A percentile compares a stretch with the other conserved stretches of the same genome.
These are phyloP conservation scores for Listronotus oregonensis DNA, from an alignment of 1,140 invertebrate genomes.

Conservation along the genomic window DNA sequence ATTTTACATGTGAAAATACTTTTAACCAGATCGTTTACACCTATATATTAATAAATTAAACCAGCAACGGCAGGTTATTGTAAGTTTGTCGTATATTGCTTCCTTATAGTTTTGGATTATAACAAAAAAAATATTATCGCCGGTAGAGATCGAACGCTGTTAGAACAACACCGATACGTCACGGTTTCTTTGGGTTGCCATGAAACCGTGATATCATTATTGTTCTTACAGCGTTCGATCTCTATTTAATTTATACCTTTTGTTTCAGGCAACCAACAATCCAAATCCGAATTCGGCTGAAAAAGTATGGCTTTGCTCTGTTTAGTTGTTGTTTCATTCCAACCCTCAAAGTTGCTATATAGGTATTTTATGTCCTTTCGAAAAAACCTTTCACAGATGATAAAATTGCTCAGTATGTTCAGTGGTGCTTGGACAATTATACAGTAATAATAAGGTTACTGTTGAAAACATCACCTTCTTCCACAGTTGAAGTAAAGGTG, in stretches of 20 bases:
- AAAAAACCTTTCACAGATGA: constrained; percentile 74
- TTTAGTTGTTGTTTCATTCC: constrained; percentile 87
- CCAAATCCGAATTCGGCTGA: constrained; percentile 79
- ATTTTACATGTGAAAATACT: no score
- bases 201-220: no score
- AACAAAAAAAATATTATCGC: no score
- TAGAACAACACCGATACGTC: no score
- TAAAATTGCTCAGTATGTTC: constrained; percentile 82
- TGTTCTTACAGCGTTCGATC: no score
- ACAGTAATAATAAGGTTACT: constrained; percentile 82
- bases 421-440: constrained; percentile 94
- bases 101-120: no score
- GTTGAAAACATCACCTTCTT: constrained; percentile 85
- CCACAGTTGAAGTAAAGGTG: constrained; percentile 91
- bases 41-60: no score
- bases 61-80: no score
- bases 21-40: no score
- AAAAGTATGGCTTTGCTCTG: constrained; percentile 89
- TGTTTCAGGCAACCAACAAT: constrained; percentile 80
- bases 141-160: no score
- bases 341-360: constrained; percentile 85
- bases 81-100: no score
- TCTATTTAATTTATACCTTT: not conserved
- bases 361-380: constrained; percentile 78
- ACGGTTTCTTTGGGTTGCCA: no score